A percentile compares a stretch with the other conserved stretches of the same genome.
phyloP scores from a whole-genome alignment of 2,113 vertebrate genomes.

The Lipotes vexillifer region DNA sequence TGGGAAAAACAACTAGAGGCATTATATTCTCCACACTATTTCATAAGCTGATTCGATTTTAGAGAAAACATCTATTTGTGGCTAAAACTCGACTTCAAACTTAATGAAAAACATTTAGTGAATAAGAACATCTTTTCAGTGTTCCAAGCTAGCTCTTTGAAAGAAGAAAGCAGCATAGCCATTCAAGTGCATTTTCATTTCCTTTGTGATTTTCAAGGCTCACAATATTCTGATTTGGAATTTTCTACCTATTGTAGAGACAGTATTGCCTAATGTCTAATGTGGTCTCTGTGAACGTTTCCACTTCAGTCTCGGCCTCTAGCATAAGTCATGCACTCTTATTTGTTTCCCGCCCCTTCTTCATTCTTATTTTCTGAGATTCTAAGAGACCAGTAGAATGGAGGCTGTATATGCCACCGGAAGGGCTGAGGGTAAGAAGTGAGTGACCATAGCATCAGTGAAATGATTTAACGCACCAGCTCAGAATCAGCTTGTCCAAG shows the following conservation, averaged over 20 bases:
- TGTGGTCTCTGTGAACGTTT: background rate
- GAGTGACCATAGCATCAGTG: background rate
- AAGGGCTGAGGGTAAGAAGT: background rate
- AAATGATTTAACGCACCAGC: background rate
- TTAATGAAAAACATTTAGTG: background rate
- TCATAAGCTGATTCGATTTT: background rate
- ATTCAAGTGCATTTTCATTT: background rate
- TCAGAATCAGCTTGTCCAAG: background rate
- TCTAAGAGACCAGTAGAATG: background rate
- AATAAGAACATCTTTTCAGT: background rate
- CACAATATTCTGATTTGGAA: background rate
- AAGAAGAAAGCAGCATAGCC: background rate
- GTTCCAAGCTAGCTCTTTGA: background rate
- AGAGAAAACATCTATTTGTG: slow-evolving; percentile 1
- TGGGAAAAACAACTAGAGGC: background rate
- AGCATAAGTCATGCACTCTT: too few relatives aligned
- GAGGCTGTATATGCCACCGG: background rate
- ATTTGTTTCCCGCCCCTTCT: background rate
- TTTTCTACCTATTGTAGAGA: background rate
- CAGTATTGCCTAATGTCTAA: background rate
- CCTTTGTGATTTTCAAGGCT: background rate
- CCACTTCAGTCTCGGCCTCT: background rate
- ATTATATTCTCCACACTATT: background rate
- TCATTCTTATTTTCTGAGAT: background rate
- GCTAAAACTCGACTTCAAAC: background rate